Evolutionary conservation across 1,140 invertebrate species (phyloP).

Genomic region (Orchesella cincta): DNA sequence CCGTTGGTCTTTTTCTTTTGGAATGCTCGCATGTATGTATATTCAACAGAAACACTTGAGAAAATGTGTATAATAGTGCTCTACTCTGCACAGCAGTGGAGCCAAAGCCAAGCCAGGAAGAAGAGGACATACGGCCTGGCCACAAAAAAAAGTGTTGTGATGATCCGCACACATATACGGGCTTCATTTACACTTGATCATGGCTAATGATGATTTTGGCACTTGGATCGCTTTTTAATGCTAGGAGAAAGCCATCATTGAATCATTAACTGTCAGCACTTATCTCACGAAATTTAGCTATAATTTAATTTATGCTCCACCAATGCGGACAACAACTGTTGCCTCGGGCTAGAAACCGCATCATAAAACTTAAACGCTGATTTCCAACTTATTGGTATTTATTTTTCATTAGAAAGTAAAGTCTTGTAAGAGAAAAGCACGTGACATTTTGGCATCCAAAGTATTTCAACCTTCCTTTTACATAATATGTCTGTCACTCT

Average conservation of each 20-base stretch:
- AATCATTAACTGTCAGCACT: slow-evolving; percentile 25
- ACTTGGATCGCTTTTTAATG: slow-evolving; percentile 23
- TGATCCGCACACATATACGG: not conserved
- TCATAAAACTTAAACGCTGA: too few relatives aligned
- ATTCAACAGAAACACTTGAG: too few relatives aligned
- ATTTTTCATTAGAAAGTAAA: too few relatives aligned
- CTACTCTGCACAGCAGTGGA: too few relatives aligned
- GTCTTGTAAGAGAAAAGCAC: too few relatives aligned
- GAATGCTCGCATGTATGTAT: too few relatives aligned
- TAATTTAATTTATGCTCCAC: slow-evolving; percentile 23
- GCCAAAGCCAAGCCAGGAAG: too few relatives aligned
- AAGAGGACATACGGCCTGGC: too few relatives aligned
- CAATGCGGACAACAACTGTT: too few relatives aligned
- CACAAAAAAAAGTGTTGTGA: too few relatives aligned
- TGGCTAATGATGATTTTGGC: slow-evolving; percentile 7
- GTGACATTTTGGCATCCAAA: slow-evolving; percentile 7
- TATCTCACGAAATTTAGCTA: slow-evolving; percentile 16
- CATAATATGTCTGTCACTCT: not conserved
- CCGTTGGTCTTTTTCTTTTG: not conserved
- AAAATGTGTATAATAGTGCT: too few relatives aligned
- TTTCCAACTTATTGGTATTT: too few relatives aligned
- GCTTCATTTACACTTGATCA: slow-evolving; percentile 15
- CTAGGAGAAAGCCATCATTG: slow-evolving; percentile 6
- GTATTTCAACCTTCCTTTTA: not conserved
- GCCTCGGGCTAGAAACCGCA: not conserved